A percentile compares a stretch with the other conserved stretches of the same genome.
Conservation (phyloP, 2,888 invertebrate genomes). For the Amphipyra berbera region DNA sequence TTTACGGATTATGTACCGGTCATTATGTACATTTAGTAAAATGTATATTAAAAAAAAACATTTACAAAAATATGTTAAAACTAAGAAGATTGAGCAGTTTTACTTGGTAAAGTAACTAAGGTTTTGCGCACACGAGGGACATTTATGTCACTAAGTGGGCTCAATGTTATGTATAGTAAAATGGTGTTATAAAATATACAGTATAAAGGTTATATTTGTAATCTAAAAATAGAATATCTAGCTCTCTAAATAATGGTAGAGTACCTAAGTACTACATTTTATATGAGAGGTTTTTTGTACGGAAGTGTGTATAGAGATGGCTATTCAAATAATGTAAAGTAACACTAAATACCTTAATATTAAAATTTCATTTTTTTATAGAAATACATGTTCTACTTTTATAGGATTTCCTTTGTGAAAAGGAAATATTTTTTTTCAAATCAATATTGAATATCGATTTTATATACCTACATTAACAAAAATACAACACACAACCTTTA, state of each 20-base stretch:
- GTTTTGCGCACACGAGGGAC: conserved; percentile 8
- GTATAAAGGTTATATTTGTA: conserved; percentile 21
- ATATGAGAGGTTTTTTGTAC: conserved; percentile 7
- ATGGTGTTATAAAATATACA: conserved; percentile 12
- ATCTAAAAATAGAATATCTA: conserved; percentile 48
- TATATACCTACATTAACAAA: too few species aligned
- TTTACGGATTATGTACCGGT: conserved; percentile 53
- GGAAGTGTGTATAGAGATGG: not conserved
- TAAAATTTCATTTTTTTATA: conserved; percentile 22
- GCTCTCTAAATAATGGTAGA: conserved; percentile 35
- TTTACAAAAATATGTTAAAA: conserved; percentile 58
- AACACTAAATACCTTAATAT: not conserved
- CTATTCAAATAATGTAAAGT: conserved; percentile 1
- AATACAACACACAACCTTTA: too few species aligned
- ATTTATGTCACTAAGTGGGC: conserved; percentile 4
- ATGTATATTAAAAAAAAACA: conserved; percentile 29
- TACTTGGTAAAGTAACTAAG: conserved; percentile 45
- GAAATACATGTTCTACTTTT: conserved; percentile 11
- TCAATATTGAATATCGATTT: too few species aligned
- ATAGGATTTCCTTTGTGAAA: too few species aligned
- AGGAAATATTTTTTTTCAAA: too few species aligned
- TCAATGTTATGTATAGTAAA: conserved; percentile 9
- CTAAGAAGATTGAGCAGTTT: conserved; percentile 75
- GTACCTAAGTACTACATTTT: not conserved
- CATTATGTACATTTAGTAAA: conserved; percentile 54